A percentile compares a stretch with the other conserved stretches of the same genome.
phyloP scores from a whole-genome alignment of 1,140 invertebrate genomes.

The Bombus cullumanus region DNA sequence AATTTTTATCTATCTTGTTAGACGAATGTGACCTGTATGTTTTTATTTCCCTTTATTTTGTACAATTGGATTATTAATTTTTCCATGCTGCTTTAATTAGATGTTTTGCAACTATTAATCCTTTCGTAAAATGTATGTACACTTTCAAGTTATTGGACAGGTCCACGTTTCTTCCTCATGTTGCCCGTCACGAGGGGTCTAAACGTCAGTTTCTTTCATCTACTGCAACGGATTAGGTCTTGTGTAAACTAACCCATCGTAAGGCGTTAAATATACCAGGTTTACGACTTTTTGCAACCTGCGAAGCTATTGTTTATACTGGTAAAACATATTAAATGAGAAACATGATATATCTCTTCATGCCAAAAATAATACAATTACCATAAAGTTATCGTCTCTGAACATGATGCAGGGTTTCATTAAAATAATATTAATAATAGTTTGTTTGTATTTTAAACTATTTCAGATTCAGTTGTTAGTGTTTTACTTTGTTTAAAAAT shows the following conservation, averaged over 20 bases:
- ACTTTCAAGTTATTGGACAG: neutral
- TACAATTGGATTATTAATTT: neutral
- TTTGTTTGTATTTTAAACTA: no score
- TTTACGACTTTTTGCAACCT: neutral
- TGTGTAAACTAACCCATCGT: neutral
- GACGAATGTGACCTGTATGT: neutral
- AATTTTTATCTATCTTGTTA: neutral
- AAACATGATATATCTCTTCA: no score
- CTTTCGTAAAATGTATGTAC: neutral
- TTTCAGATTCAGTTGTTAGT: no score
- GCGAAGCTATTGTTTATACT: neutral
- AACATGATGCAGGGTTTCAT: no score
- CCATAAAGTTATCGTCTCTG: no score
- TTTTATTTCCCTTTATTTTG: neutral
- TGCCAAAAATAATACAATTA: no score
- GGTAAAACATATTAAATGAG: neutral
- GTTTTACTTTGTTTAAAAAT: no score
- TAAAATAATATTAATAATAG: no score
- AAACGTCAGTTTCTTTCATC: slow-evolving; percentile 1
- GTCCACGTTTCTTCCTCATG: neutral
- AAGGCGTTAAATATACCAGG: neutral
- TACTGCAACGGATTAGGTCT: neutral
- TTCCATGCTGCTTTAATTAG: neutral
- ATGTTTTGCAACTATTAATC: neutral
- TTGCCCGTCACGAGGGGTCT: neutral